Percentiles rank a stretch among this genome's conserved stretches.
phyloP scores from a whole-genome alignment of 1,140 invertebrate species.

The Oreohelix idahoensis region DNA sequence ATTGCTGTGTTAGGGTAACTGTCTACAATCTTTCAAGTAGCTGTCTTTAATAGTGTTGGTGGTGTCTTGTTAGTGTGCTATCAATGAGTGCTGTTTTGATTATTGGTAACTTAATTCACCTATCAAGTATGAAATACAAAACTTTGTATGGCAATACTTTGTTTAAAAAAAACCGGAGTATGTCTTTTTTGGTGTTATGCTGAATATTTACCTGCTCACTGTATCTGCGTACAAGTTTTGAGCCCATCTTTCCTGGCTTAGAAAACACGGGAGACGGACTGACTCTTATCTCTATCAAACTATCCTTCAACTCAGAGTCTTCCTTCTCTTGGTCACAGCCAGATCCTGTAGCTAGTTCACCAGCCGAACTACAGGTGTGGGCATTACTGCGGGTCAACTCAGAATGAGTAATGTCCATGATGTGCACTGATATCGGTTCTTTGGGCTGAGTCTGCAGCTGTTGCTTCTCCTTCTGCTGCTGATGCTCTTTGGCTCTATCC shows the following conservation, averaged over 20 bases:
- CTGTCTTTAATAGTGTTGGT: no score
- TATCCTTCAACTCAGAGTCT: constrained; percentile 10
- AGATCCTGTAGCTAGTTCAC: background rate
- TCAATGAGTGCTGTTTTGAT: no score
- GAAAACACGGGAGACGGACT: constrained; percentile 40
- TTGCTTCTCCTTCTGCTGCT: constrained; percentile 13
- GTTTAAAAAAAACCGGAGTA: no score
- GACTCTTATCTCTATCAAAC: background rate
- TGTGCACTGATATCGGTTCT: background rate
- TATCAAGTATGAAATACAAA: no score
- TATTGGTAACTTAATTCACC: no score
- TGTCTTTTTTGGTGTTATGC: no score
- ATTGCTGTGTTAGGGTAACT: no score
- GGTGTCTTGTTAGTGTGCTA: no score
- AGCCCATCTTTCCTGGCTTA: constrained; percentile 21
- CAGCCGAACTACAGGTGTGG: background rate
- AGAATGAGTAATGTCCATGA: background rate
- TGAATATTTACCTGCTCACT: constrained; percentile 47
- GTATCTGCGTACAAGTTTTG: constrained; percentile 48
- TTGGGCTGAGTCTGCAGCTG: background rate
- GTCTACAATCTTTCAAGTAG: no score
- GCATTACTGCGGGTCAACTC: background rate
- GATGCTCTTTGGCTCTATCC: constrained; percentile 29
- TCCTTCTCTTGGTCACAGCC: background rate
- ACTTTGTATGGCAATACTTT: no score